Percentiles rank a stretch among this genome's conserved stretches.
Conservation (phyloP, 2,113 vertebrate genomes). For the Platysternon megacephalum region DNA sequence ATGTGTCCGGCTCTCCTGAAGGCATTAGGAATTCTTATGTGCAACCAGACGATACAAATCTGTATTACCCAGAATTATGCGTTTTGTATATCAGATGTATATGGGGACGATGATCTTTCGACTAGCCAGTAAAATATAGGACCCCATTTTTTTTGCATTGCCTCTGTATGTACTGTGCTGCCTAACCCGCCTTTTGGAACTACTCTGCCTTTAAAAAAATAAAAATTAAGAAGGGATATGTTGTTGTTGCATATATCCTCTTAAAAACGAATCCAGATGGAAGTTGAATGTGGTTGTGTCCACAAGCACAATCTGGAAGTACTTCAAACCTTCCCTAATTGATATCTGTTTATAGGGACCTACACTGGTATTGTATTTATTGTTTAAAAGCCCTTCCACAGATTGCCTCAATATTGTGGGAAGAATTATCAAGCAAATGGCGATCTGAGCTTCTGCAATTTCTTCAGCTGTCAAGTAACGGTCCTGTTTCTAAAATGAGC, state of each 20-base stretch:
- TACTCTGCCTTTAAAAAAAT: background rate
- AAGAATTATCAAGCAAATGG: background rate
- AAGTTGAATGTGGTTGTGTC: background rate
- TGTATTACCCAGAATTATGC: background rate
- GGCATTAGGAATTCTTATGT: slow-evolving; percentile 14
- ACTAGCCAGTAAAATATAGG: background rate
- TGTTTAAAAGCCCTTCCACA: background rate
- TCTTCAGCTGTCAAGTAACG: background rate
- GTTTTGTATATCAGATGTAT: background rate
- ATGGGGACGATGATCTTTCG: background rate
- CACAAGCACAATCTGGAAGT: background rate
- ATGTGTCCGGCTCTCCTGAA: background rate
- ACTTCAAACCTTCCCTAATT: background rate
- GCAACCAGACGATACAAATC: background rate
- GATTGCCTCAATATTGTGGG: background rate
- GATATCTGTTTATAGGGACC: background rate
- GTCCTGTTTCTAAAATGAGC: background rate
- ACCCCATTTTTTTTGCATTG: background rate
- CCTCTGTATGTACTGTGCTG: background rate
- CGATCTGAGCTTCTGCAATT: background rate
- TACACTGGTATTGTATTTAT: slow-evolving; percentile 5
- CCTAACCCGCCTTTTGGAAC: background rate
- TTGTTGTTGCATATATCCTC: background rate
- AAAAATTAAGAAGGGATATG: background rate
- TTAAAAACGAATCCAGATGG: background rate